Evolutionary conservation across 1,140 invertebrate genomes (phyloP).

Genomic region (Eumaeus atala): DNA sequence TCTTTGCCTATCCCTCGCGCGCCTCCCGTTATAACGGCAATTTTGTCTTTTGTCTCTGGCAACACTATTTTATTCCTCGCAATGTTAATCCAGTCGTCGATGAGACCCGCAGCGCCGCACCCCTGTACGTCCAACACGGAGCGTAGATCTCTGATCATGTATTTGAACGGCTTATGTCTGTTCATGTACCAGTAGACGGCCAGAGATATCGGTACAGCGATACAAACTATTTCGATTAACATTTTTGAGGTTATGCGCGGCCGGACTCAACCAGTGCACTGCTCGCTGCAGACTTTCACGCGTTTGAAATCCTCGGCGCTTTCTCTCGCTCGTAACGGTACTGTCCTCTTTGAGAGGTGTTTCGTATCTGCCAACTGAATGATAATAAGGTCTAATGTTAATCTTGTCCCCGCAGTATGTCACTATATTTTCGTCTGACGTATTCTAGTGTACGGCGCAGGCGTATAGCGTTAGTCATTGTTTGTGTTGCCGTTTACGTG

Average conservation of each 20-base stretch:
- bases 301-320: slow-evolving; percentile 58
- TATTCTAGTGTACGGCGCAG: too few relatives aligned
- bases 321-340: slow-evolving; percentile 49
- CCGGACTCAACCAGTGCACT: slow-evolving; percentile 43
- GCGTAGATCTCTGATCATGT: slow-evolving; percentile 52
- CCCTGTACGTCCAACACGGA: slow-evolving; percentile 60
- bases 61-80: slow-evolving; percentile 58
- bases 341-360: slow-evolving; percentile 37
- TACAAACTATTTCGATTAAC: slow-evolving; percentile 43
- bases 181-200: slow-evolving; percentile 59
- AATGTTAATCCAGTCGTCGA: slow-evolving; percentile 62
- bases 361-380: neutral
- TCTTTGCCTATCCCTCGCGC: slow-evolving; percentile 89
- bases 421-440: too few relatives aligned
- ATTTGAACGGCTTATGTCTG: slow-evolving; percentile 54
- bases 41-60: slow-evolving; percentile 73
- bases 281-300: slow-evolving; percentile 62
- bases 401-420: too few relatives aligned
- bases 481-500: too few relatives aligned
- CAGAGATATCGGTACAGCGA: slow-evolving; percentile 36
- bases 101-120: slow-evolving; percentile 53
- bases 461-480: too few relatives aligned
- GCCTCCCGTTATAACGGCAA: slow-evolving; percentile 92
- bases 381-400: neutral
- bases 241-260: slow-evolving; percentile 59